Percentiles rank a stretch among this genome's conserved stretches.
Evolutionary conservation across 2,113 vertebrate genomes (phyloP).

Genomic region (Lophochroa leadbeateri): DNA sequence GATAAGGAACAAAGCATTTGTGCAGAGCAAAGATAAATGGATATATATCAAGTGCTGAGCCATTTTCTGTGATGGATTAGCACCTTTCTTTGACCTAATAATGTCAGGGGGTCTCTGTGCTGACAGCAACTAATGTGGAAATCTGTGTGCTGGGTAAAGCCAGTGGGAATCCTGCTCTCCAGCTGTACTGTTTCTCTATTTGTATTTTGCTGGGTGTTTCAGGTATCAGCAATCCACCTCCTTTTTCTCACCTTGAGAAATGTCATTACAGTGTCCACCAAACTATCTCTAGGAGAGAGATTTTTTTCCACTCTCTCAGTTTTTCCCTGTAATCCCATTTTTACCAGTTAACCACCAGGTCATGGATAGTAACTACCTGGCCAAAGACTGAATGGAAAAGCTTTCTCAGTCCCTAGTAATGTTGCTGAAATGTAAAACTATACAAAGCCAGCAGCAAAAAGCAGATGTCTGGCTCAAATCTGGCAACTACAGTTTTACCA

Average conservation of each 20-base stretch:
- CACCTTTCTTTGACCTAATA: conserved; percentile 62
- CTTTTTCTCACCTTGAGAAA: neutral
- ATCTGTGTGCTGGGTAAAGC: neutral
- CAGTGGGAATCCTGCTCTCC: neutral
- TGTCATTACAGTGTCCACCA: neutral
- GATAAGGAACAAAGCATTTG: conserved; percentile 60
- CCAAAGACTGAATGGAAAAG: neutral
- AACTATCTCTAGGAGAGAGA: neutral
- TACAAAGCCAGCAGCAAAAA: neutral
- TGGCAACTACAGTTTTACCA: neutral
- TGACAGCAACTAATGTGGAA: conserved; percentile 42
- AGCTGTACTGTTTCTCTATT: neutral
- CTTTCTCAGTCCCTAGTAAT: neutral
- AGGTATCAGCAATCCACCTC: neutral
- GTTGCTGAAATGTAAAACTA: neutral
- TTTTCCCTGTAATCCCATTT: neutral
- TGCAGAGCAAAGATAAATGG: conserved; percentile 25
- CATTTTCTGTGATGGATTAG: conserved; percentile 53
- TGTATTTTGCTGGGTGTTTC: neutral
- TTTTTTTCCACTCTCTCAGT: neutral
- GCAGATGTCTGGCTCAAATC: neutral
- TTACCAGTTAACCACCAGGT: neutral
- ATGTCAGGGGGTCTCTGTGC: conserved; percentile 20
- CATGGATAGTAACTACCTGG: neutral
- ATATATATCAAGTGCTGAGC: conserved; percentile 29